Evolutionary conservation across 2,797 vertebrate genomes (phyloP).

Genomic region (Botia almorhae): DNA sequence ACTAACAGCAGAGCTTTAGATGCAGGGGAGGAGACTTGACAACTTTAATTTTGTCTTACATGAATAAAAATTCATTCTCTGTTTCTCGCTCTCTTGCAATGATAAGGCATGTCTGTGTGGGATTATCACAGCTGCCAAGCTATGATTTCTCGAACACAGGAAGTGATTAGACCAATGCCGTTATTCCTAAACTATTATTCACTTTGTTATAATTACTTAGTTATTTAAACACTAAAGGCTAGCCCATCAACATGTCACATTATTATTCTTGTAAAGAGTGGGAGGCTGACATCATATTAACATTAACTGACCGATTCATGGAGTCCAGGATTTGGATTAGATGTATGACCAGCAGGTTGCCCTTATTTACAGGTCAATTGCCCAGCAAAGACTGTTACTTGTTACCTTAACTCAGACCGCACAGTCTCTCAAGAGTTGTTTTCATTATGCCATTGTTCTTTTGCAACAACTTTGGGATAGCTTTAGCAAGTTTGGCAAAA

Average conservation of each 20-base stretch:
- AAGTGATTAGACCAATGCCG: slow-evolving; percentile 21
- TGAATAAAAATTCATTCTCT: slow-evolving; percentile 5
- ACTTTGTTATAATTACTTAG: not conserved
- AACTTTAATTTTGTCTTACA: slow-evolving; percentile 22
- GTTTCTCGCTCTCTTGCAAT: not conserved
- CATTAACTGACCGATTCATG: slow-evolving; percentile 3
- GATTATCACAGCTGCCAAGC: slow-evolving; percentile 12
- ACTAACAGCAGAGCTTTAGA: slow-evolving; percentile 1
- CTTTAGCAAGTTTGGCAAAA: not conserved
- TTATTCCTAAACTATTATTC: slow-evolving; percentile 9
- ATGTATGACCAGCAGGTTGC: slow-evolving; percentile 36
- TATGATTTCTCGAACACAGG: slow-evolving; percentile 7
- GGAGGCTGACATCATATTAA: slow-evolving; percentile 10
- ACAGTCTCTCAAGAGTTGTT: not conserved
- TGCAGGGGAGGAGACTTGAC: slow-evolving; percentile 17
- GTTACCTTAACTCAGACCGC: not conserved
- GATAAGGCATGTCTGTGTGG: slow-evolving; percentile 15
- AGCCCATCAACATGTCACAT: slow-evolving; percentile 27
- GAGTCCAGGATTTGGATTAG: not conserved
- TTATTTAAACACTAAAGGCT: slow-evolving; percentile 14
- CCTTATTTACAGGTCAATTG: not conserved
- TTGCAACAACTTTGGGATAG: not conserved
- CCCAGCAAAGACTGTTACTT: not conserved
- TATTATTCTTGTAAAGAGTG: not conserved
- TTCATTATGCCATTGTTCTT: not conserved